Evolutionary conservation across 2,888 invertebrate genomes (phyloP), one percentile per base, ranked within the genome.

Genomic region (Cosmopolites sordidus): DNA sequence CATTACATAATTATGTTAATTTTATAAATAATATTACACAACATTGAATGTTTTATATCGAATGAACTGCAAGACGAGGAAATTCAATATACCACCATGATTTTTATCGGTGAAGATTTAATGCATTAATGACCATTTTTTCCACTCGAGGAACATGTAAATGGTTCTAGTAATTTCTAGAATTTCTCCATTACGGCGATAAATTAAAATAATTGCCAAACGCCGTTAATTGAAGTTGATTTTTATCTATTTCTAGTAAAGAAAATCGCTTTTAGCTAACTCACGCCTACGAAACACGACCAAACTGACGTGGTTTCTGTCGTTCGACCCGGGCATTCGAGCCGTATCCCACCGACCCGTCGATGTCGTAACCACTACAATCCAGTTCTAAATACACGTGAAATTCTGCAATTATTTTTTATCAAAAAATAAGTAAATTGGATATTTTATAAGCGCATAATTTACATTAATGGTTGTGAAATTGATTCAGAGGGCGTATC

Each of bases 221-320:
- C 16, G 17, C 50, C 43, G 29, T 50, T 50, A 50, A 44, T 50
- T 50, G 43, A 30, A 50, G 38, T 39, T 17, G 44, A 33, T 33
- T 49, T 49, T 37, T 43, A 43, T 49, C 18, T 42, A 9, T 42
- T 33, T n/a, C 22, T 22, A 12, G 8, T 22, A 49, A 38, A 33
- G 33, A 38, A 46, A 46, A 46, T 16, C 12, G 33, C 17, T 33
- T 27, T 22, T 22, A 22, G 22, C 22, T 22, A 33, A 33, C 33
- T 11, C 33, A 33, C 33, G 12, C 33, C 33, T 33, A 33, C 33
- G n/a, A 33, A 12, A 33, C 11, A 33, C 33, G 33, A 33, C 22
- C 22, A 5, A 22, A 22, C 22, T 22, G 22, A 22, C 22, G 22
- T 8, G 22, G 8, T 22, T 22, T 22, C 22, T 22, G 22, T 22